Conservation (phyloP, 2,797 vertebrate genomes). For the Microctenopoma steveboyesi region DNA sequence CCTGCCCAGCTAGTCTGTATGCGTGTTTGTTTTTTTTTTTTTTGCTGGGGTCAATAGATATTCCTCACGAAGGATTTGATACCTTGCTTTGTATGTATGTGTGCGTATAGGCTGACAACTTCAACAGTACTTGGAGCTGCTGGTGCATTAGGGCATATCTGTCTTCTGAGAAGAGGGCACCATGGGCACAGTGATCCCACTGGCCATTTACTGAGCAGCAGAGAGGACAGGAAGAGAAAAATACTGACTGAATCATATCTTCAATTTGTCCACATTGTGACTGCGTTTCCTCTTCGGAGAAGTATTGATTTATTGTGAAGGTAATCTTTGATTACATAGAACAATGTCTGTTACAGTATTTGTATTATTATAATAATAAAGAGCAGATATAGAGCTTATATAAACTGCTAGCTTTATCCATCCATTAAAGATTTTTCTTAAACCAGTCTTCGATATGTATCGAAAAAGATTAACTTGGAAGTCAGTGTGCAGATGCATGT, state of each 20-base stretch:
- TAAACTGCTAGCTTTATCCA: not conserved
- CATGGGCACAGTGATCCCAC: constrained; percentile 53
- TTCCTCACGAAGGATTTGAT: constrained; percentile 47
- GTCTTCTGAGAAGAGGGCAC: constrained; percentile 61
- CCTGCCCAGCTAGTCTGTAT: constrained; percentile 35
- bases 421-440: not conserved
- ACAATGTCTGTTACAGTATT: not conserved
- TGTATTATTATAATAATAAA: not conserved
- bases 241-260: constrained; percentile 49
- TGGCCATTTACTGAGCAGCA: constrained; percentile 66
- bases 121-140: constrained; percentile 54
- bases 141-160: constrained; percentile 65
- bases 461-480: not conserved
- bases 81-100: constrained; percentile 46
- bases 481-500: not conserved
- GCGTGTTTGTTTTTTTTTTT: constrained; percentile 24
- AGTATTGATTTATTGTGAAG: constrained; percentile 4
- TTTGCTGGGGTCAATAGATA: constrained; percentile 47
- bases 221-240: constrained; percentile 41
- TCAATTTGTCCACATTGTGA: constrained; percentile 25
- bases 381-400: not conserved
- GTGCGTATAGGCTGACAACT: constrained; percentile 61
- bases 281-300: constrained; percentile 23
- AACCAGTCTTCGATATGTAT: not conserved
- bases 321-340: not conserved